Evolutionary conservation across 64 coral and sea anemone genomes (phyloP), one percentile per base, ranked within the genome.

Genomic region (Stylophora pistillata): DNA sequence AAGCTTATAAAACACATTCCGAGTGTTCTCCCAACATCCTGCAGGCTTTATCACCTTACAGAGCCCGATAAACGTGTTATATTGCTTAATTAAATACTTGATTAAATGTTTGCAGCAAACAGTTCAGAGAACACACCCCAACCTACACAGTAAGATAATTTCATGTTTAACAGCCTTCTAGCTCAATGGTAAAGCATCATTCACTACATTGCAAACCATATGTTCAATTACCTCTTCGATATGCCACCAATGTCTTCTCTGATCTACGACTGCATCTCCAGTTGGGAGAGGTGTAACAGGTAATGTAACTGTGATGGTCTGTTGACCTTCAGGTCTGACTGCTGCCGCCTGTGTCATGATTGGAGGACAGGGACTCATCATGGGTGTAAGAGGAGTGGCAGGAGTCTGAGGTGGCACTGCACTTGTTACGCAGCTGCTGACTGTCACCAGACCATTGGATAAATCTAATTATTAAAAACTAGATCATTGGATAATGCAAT

Each of bases 221-320:
- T 55, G 15, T 54, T 33, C 56, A 56, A 30, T 21, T 78, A 95
- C 96, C 96, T 98, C 96, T 84, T 98, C 96, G 66, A 98, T 89
- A 87, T 98, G 96, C 96, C 96, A 98, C 96, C 96, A 98, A 28
- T 98, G 90, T 85, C 95, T 64, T 30, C 89, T 89, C 15, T 96
- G 91, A 6, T 96, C 95, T 53, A 75, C 14, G 13, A 26, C 77
- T 21, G 76, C 82, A 34, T 96, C 95, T 12, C 21, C 29, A 15
- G 80, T 53, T 32, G 71, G 29, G 59, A 93, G 78, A 28, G 59
- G 62, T 31, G 95, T 86, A 4, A 96, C 61, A 31, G 80, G 91
- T 72, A 96, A 58, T 15, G 86, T 93, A n/a, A 96, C 84, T 1
- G 91, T 93, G 0, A 94, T 83, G 37, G 92, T 88, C 62, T 89